Evolutionary conservation across 1,140 invertebrate genomes (phyloP).

Genomic region (Vollenhovia emeryi): DNA sequence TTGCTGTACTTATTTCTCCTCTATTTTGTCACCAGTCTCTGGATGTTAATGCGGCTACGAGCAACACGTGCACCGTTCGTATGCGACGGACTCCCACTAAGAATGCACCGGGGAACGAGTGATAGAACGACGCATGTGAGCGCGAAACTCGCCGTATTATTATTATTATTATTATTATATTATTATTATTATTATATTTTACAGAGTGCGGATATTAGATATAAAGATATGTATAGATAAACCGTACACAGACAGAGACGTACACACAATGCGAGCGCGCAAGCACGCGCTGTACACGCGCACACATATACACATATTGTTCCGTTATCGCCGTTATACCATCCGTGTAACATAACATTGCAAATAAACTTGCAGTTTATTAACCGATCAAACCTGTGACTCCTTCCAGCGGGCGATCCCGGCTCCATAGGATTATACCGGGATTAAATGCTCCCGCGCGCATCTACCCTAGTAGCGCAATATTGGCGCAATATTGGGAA

Average conservation of each 20-base stretch:
- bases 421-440: neutral
- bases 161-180: constrained; percentile 45
- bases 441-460: neutral
- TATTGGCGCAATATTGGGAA: no score
- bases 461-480: no score
- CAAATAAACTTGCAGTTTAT: constrained; percentile 75
- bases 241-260: constrained; percentile 57
- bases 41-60: constrained; percentile 66
- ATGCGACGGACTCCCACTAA: constrained; percentile 22
- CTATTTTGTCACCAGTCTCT: constrained; percentile 77
- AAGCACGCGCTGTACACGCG: constrained; percentile 22
- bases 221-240: constrained; percentile 74
- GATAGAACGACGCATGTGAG: constrained; percentile 65
- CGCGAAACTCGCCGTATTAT: constrained; percentile 68
- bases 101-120: constrained; percentile 19
- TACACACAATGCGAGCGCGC: constrained; percentile 37
- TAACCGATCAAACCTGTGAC: constrained; percentile 72
- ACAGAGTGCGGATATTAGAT: constrained; percentile 80
- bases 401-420: neutral
- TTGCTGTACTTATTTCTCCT: constrained; percentile 84
- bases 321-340: constrained; percentile 80
- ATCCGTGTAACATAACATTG: constrained; percentile 76
- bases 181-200: constrained; percentile 79
- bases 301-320: constrained; percentile 77
- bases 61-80: constrained; percentile 64